Base-by-base conservation (phyloP, 2,888 invertebrate genomes). In the Agrochola lychnidis region DNA sequence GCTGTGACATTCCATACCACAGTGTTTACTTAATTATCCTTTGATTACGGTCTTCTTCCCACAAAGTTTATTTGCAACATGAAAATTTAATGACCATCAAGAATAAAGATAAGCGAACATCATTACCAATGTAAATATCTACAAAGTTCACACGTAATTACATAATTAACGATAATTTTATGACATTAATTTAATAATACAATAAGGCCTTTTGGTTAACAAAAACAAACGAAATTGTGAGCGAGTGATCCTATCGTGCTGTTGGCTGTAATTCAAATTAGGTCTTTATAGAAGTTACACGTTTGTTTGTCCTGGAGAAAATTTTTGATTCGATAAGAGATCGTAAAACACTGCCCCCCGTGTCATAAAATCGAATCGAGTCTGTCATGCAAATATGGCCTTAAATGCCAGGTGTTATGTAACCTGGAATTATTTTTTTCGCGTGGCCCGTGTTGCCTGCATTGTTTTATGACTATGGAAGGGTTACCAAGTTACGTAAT, bases 401-500 rank as follows among this genome's bases (percentile, higher is more conserved):
- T 89, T 93, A 93, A 93, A 89, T 82, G 78, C 85, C 90, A 91
- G 91, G 93, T 92, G 91, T 91, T 93, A 92, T 91, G 89, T 89
- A 91, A 91, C 88, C 90, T 88, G 80, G 85, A 88, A 89, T 89
- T 80, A 80, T 88, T 92, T 93, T 94, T 94, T 95, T 94, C 91
- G 92, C 94, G 92, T 93, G 92, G 90, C 90, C 87, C 80, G 87
- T 90, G 89, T 89, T 89, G 90, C 88, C 89, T 92, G 92, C 94
- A 95, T 94, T 95, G 94, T 95, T 96, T 96, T 95, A 96, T 92
- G 92, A 89, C 89, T 79, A 78, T 88, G 87, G 91, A 95, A 94
- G 95, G 95, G 95, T 95, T 95, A 95, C 95, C 92, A 89, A 93
- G 93, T 95, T 95, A 95, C 94, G 94, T 94, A 95, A 95, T 93